Evolutionary conservation across 2,888 invertebrate species (phyloP), one percentile per base, ranked within the genome.

Genomic region (Tiliacea citrago): DNA sequence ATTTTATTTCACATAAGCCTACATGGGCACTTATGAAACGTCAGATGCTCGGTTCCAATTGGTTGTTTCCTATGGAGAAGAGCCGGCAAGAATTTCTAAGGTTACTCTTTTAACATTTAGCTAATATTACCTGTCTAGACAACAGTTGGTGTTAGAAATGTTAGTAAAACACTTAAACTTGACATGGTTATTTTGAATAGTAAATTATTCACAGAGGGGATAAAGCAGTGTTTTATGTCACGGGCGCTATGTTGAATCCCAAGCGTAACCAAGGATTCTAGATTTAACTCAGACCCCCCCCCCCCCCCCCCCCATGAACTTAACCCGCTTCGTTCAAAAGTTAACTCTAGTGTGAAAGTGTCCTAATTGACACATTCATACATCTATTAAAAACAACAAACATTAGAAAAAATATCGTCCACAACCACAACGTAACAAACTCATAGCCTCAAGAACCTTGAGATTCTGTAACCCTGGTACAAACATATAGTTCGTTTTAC

Each of bases 381-480:
- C 18, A 13, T 21, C 1, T 49, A 35, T 4, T 49, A 35, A 16
- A 57, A 39, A 29, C 47, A 42, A 21, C 0, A 5, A 24, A 45
- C 13, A 47, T 55, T 29, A 12, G 45, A 8, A 51, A 47, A 61
- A 53, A 68, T 55, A 47, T 61, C 2, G 9, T 35, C 18, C 13
- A 35, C 49, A 47, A 47, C 45, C 29, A 47, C 69, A 47, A 18
- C 60, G 45, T 24, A 51, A 62, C 39, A 51, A 57, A 57, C 51
- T 13, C n/a, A 60, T 73, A 51, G 58, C 61, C 49, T 39, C 53
- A 58, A 69, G 69, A 35, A 53, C 86, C 86, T 86, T 86, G 86
- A 80, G 71, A 76, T 65, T 68, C 63, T 78, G 75, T 86, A 84
- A 57, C 85, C 83, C 83, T 84, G 78, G 73, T 77, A 81, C 63